Base-by-base conservation (phyloP, 2,888 invertebrate genomes). In the Pilophorus perplexus region DNA sequence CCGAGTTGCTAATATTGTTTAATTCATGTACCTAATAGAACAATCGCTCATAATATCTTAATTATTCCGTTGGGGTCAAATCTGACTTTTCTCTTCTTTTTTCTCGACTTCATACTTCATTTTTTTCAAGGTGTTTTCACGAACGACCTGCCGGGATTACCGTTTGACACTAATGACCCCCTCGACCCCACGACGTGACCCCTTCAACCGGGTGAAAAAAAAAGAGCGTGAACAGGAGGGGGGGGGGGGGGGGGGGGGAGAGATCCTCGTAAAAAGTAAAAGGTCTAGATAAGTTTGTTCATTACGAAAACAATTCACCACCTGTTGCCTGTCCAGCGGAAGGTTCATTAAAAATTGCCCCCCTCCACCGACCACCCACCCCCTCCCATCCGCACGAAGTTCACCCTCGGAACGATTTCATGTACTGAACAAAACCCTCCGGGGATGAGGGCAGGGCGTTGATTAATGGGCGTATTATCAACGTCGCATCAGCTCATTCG, bases 401-500 rank as follows among this genome's bases (percentile, higher is more conserved):
- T n/a, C n/a, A n/a, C n/a, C n/a, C n/a, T n/a, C n/a, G 14, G 5
- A 20, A 20, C n/a, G 12, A 46, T 4, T 25, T 27, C 52, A 28
- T 52, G 52, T 52, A 52, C 48, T 20, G 48, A 48, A 27, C 25
- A 52, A 28, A 52, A 27, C 6, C 12, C 33, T 33, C 6, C 33
- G 6, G 33, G 12, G 6, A 33, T 33, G 33, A 12, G 33, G 33
- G 33, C 12, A 33, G 33, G 12, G 33, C 6, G 33, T 6, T 52
- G 52, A 52, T 52, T 52, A 52, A 52, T 52, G 27, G 52, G 18
- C 52, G 52, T 52, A 52, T 52, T 52, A 52, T 52, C 52, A 52
- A 52, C 52, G 52, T 52, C 52, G 52, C 52, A 52, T 52, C 52
- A 52, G 27, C 52, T 52, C 52, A 52, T 52, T 52, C 28, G 52